Evolutionary conservation across 2,797 vertebrate genomes (phyloP), one percentile per base, ranked within the genome.

Genomic region (Brachymystax lenok): DNA sequence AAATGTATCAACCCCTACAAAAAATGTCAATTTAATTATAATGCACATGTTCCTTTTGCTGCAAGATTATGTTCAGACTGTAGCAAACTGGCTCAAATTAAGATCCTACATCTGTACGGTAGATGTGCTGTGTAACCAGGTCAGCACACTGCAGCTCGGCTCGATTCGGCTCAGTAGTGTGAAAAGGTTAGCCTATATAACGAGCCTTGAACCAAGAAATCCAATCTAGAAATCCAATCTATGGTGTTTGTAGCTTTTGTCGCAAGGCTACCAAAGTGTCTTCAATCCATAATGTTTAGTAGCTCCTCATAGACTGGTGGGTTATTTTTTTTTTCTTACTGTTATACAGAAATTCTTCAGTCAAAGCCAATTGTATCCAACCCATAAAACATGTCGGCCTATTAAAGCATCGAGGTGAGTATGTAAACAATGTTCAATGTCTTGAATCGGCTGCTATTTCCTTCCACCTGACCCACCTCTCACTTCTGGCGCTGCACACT

Each of bases 401-500:
- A 68, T 78, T 80, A 91, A 88, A 84, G 86, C 40, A 1, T 69
- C 79, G 46, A 90, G 91, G 92, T 93, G 84, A 93, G 92, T 85
- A 71, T 8, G 73, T 71, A 4, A 56, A 78, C 79, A 71, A 10
- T 5, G 13, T 56, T 77, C 35, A 76, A 54, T 69, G 69, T 71
- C 51, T 46, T 63, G 28, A 76, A 77, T 78, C 82, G 72, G 71
- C 77, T 74, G 16, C 6, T 33, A 33, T 30, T 69, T 40, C 74
- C 74, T 61, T 75, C 6, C 83, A 86, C 86, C 1, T 73, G 81
- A 86, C 86, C 54, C 61, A 66, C 64, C 12, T 73, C 76, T 82
- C 75, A 72, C 67, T 77, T 80, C 74, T 69, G 50, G 77, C 30
- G 80, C 59, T 61, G 16, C 59, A 21, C 86, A 87, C 89, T 80